Evolutionary conservation across 2,797 vertebrate species (phyloP).

Genomic region (Poeciliopsis presidionis): DNA sequence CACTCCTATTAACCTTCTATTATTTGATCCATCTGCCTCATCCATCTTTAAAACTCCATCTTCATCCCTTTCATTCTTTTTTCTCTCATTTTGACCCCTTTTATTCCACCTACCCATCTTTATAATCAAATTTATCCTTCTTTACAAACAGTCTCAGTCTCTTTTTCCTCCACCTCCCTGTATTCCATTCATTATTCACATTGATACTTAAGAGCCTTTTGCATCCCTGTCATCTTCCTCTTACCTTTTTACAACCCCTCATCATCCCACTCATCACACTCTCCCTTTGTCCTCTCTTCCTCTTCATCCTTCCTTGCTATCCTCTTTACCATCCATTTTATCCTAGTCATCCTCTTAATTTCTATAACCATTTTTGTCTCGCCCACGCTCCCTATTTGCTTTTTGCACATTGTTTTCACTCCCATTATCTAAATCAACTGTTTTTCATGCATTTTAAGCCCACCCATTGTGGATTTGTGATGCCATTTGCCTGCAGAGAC

Average conservation of each 20-base stretch:
- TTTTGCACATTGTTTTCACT: not conserved
- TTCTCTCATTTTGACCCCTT: not conserved
- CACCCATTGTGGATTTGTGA: not conserved
- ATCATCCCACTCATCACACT: not conserved
- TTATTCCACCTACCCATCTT: not conserved
- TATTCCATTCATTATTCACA: not conserved
- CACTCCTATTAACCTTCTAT: not conserved
- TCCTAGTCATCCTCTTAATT: not conserved
- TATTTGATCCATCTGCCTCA: not conserved
- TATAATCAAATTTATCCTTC: not conserved
- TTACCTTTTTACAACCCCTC: not conserved
- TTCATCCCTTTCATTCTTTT: not conserved
- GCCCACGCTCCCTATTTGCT: not conserved
- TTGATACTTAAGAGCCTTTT: not conserved
- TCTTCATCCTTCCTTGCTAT: not conserved
- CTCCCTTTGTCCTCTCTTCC: not conserved
- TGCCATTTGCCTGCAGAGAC: not conserved
- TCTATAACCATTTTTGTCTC: not conserved
- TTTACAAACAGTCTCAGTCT: not conserved
- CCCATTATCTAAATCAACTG: not conserved
- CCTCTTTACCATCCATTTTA: not conserved
- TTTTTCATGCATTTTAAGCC: not conserved
- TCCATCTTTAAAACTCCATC: not conserved
- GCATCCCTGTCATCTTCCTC: not conserved
- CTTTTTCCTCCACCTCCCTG: not conserved